Evolutionary conservation across 2,113 vertebrate genomes (phyloP).

Genomic region (Castor canadensis): DNA sequence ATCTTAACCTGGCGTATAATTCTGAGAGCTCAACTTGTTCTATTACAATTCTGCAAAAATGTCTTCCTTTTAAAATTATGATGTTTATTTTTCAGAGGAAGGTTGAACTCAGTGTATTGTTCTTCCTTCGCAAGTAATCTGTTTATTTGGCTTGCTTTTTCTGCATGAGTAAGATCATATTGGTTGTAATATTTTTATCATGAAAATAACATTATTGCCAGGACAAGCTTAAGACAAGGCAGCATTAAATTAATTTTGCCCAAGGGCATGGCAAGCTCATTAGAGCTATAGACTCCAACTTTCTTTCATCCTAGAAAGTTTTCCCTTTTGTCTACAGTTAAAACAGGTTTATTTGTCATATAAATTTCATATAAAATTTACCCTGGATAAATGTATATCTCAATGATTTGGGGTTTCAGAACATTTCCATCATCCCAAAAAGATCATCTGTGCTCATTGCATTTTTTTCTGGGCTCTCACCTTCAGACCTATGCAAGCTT

Average conservation of each 20-base stretch:
- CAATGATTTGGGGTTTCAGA: neutral
- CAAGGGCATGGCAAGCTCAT: neutral
- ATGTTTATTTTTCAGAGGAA: conserved; percentile 20
- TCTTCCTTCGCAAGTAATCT: neutral
- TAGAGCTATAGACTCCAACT: neutral
- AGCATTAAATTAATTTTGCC: neutral
- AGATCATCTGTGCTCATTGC: neutral
- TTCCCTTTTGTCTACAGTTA: neutral
- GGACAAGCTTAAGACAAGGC: neutral
- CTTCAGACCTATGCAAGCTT: neutral
- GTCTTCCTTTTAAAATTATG: neutral
- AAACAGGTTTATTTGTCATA: neutral
- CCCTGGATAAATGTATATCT: neutral
- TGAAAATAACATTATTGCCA: conserved; percentile 42
- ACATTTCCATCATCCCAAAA: neutral
- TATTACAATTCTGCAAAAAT: conserved; percentile 18
- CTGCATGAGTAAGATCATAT: neutral
- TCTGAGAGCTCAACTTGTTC: conserved; percentile 6
- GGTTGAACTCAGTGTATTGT: neutral
- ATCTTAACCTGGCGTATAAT: neutral
- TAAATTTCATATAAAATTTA: neutral
- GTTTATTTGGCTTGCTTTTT: conserved; percentile 19
- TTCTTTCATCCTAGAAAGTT: neutral
- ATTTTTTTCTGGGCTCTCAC: neutral
- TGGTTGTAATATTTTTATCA: neutral